Percentiles rank a stretch among this genome's conserved stretches.
Evolutionary conservation across 1,140 invertebrate genomes (phyloP).

Genomic region (Cylas formicarius): DNA sequence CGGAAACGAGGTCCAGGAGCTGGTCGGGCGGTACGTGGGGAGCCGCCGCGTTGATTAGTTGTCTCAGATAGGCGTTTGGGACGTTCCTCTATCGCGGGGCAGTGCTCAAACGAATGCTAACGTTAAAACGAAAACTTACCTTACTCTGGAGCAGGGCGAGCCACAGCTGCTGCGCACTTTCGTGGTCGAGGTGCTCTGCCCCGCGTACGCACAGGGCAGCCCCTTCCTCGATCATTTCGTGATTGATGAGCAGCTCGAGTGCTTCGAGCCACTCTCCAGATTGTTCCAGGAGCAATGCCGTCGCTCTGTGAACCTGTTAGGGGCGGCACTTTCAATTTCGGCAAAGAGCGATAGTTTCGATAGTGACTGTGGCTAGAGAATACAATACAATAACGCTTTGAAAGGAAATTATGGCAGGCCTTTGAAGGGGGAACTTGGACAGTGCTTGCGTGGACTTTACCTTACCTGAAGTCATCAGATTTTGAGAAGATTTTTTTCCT

Average conservation of each 20-base stretch:
- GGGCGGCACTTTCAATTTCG: background rate
- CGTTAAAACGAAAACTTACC: constrained; percentile 25
- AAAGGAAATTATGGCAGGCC: no score
- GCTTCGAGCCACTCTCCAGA: constrained; percentile 44
- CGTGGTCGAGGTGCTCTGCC: constrained; percentile 36
- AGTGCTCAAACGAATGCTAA: background rate
- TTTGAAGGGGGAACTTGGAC: no score
- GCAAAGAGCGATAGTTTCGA: background rate
- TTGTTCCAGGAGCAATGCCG: constrained; percentile 45
- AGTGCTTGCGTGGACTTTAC: no score
- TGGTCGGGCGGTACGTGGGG: constrained; percentile 47
- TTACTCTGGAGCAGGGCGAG: constrained; percentile 40
- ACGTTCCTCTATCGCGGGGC: constrained; percentile 11
- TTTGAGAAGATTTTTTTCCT: no score
- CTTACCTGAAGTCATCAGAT: no score
- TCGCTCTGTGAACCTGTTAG: constrained; percentile 35
- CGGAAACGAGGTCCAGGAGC: constrained; percentile 45
- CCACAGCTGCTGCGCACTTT: constrained; percentile 44
- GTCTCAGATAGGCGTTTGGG: constrained; percentile 38
- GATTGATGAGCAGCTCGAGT: constrained; percentile 42
- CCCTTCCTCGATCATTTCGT: constrained; percentile 35
- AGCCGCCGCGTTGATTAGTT: constrained; percentile 46
- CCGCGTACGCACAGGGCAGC: constrained; percentile 41
- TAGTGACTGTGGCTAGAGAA: no score
- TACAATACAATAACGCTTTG: no score